phyloP scores from a whole-genome alignment of 2,888 invertebrate species.

The Plusia festucae region DNA sequence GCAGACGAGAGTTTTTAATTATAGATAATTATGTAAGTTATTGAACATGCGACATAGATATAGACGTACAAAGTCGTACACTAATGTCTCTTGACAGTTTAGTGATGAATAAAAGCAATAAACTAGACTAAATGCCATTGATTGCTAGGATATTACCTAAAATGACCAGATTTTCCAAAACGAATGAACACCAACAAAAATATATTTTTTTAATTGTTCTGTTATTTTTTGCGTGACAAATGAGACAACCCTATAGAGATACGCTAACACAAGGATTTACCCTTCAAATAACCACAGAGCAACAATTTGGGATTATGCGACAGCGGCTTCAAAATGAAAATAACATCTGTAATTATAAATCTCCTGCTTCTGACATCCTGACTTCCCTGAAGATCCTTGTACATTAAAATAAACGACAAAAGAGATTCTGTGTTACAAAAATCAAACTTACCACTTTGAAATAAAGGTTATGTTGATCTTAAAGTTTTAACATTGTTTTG shows the following conservation, averaged over 20 bases:
- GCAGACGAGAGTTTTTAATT: too few relatives aligned
- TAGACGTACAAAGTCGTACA: too few relatives aligned
- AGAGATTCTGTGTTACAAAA: too few relatives aligned
- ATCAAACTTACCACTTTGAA: not conserved
- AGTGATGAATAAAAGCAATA: too few relatives aligned
- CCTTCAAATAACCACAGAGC: constrained; percentile 15
- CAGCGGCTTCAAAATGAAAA: constrained; percentile 3
- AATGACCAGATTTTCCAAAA: too few relatives aligned
- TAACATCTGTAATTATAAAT: constrained; percentile 10
- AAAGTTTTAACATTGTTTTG: not conserved
- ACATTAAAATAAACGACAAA: not conserved
- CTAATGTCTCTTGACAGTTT: too few relatives aligned
- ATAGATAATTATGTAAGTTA: too few relatives aligned
- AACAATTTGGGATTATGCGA: constrained; percentile 14
- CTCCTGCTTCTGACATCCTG: not conserved
- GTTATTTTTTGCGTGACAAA: too few relatives aligned
- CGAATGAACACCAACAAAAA: not conserved
- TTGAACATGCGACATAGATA: too few relatives aligned
- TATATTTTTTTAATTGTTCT: too few relatives aligned
- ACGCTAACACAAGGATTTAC: not conserved
- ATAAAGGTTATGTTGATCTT: not conserved
- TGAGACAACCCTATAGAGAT: not conserved
- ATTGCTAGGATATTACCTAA: too few relatives aligned
- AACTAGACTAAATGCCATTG: too few relatives aligned
- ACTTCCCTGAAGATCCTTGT: not conserved